Evolutionary conservation across 2,797 vertebrate species (phyloP).

Genomic region (Epinephelus awoara): DNA sequence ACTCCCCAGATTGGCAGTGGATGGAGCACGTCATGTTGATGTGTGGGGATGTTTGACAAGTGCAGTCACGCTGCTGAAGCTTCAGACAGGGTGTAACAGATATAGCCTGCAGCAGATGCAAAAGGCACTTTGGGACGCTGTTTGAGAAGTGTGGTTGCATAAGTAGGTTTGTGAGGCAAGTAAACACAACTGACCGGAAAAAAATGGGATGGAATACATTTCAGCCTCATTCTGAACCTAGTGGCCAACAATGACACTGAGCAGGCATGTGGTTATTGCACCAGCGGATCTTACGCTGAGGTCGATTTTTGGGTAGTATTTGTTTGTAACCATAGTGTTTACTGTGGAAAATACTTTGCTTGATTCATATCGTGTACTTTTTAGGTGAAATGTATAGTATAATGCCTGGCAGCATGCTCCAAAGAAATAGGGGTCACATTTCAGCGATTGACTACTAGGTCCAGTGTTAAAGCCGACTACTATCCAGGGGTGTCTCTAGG

Average conservation of each 20-base stretch:
- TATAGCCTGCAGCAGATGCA: conserved; percentile 48
- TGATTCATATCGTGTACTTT: too few relatives aligned
- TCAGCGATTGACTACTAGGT: too few relatives aligned
- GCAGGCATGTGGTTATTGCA: background rate
- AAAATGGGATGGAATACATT: conserved; percentile 1
- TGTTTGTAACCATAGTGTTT: background rate
- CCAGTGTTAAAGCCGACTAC: too few relatives aligned
- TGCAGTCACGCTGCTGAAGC: conserved; percentile 60
- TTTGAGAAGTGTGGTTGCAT: conserved; percentile 50
- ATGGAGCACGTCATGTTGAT: conserved; percentile 61
- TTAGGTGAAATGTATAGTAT: too few relatives aligned
- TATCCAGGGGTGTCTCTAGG: too few relatives aligned
- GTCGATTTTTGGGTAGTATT: too few relatives aligned
- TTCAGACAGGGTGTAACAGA: conserved; percentile 64
- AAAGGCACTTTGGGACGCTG: conserved; percentile 22
- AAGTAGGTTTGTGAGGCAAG: conserved; percentile 48
- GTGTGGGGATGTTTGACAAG: conserved; percentile 72
- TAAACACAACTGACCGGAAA: conserved; percentile 33
- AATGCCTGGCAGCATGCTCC: too few relatives aligned
- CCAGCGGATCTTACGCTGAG: background rate
- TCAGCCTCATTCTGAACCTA: conserved; percentile 5
- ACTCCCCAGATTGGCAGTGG: conserved; percentile 52
- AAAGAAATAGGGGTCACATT: too few relatives aligned
- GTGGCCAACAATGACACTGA: background rate
- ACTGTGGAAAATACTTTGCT: background rate